These are phyloP conservation scores for Ectemnius lituratus DNA, from an alignment of 2,888 invertebrate species.

Conservation along the genomic window DNA sequence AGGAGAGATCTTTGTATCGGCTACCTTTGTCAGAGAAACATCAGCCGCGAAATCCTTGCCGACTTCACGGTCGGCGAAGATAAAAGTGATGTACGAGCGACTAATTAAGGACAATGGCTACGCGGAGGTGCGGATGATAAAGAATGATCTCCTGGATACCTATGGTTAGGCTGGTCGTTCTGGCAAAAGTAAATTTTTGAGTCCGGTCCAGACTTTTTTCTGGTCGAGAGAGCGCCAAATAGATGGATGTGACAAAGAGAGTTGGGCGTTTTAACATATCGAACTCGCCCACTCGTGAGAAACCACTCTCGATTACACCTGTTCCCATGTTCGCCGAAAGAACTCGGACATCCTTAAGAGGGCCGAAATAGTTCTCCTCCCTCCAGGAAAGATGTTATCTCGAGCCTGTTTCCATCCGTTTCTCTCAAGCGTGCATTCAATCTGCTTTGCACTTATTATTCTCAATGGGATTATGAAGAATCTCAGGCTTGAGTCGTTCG, in stretches of 20 bases:
- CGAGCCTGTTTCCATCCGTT: too few species aligned
- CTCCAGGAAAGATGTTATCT: too few species aligned
- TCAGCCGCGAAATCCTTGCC: conserved; percentile 1
- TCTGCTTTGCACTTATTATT: too few species aligned
- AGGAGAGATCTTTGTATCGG: not conserved
- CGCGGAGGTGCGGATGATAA: conserved; percentile 16
- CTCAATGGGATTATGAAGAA: too few species aligned
- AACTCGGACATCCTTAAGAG: not conserved
- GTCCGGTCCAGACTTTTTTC: not conserved
- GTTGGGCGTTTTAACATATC: conserved; percentile 2
- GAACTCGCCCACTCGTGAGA: conserved; percentile 10
- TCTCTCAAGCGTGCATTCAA: too few species aligned
- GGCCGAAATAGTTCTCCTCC: not conserved
- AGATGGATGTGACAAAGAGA: conserved; percentile 17
- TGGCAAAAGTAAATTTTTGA: conserved; percentile 16
- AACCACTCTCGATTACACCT: conserved; percentile 15
- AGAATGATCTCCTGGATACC: not conserved
- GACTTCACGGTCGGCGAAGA: conserved; percentile 9
- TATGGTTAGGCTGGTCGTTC: not conserved
- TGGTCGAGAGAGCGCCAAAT: not conserved
- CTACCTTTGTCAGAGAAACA: conserved; percentile 4
- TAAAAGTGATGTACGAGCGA: conserved; percentile 24
- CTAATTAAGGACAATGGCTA: conserved; percentile 28
- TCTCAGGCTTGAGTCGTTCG: too few species aligned
- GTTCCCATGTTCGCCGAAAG: not conserved